These are phyloP conservation scores for Agrochola lychnidis DNA, from an alignment of 2,888 invertebrate genomes.

Conservation along the genomic window DNA sequence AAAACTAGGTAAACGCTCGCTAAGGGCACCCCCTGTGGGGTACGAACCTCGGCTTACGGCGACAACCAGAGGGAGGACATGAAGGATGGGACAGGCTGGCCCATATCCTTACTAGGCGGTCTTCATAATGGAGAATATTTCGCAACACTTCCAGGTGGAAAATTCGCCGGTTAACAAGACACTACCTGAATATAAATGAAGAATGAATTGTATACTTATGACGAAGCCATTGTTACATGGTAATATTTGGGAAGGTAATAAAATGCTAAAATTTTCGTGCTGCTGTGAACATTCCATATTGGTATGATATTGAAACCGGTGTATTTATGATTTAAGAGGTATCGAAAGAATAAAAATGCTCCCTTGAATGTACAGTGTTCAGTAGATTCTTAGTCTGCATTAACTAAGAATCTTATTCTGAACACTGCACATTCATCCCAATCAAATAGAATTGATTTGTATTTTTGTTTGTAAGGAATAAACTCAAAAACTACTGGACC, in stretches of 20 bases:
- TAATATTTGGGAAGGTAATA: conserved; percentile 38
- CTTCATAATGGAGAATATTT: conserved; percentile 15
- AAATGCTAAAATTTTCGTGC: conserved; percentile 6
- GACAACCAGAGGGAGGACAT: too few species aligned
- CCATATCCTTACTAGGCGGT: conserved; percentile 1
- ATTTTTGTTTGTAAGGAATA: too few species aligned
- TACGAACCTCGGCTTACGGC: too few species aligned
- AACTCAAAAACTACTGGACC: too few species aligned
- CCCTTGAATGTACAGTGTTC: not conserved
- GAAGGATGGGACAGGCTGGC: too few species aligned
- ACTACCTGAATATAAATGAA: conserved; percentile 57
- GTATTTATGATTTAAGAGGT: not conserved
- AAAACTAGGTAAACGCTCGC: too few species aligned
- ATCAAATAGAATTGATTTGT: too few species aligned
- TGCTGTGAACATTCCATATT: conserved; percentile 2
- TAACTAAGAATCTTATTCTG: too few species aligned
- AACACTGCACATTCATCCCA: too few species aligned
- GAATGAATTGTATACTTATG: conserved; percentile 52
- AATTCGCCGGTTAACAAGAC: conserved; percentile 42
- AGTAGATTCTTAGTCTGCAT: too few species aligned
- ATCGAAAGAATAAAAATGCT: not conserved
- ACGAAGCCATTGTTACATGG: conserved; percentile 60
- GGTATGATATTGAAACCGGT: not conserved
- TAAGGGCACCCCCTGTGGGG: too few species aligned
- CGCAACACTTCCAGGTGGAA: conserved; percentile 24